phyloP scores from a whole-genome alignment of 1,140 invertebrate species.

The Anastatus disparis region DNA sequence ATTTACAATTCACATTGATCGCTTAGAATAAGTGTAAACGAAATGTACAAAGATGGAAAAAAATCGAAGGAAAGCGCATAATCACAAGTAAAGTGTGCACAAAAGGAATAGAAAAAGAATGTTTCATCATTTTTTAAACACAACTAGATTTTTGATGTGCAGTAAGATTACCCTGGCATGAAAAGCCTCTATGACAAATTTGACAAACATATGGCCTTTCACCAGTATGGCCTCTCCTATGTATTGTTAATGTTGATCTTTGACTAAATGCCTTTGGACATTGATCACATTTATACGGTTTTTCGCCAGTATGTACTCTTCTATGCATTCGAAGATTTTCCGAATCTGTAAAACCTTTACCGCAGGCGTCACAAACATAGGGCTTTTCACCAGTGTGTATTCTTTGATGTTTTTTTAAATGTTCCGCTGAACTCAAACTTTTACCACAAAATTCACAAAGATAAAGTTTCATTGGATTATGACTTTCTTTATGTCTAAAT shows the following conservation, averaged over 20 bases:
- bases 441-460: constrained; percentile 82
- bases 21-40: no score
- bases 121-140: constrained; percentile 48
- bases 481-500: constrained; percentile 71
- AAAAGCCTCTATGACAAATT: constrained; percentile 65
- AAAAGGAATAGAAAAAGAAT: neutral
- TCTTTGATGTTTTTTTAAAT: constrained; percentile 76
- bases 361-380: constrained; percentile 73
- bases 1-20: no score
- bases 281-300: constrained; percentile 69
- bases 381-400: constrained; percentile 81
- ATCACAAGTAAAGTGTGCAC: neutral
- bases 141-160: constrained; percentile 65
- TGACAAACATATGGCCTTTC: constrained; percentile 67
- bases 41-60: neutral
- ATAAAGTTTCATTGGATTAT: constrained; percentile 72
- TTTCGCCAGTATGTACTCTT: constrained; percentile 67
- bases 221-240: constrained; percentile 69
- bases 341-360: constrained; percentile 67
- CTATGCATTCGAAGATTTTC: constrained; percentile 66
- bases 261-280: constrained; percentile 66
- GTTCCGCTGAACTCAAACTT: constrained; percentile 76
- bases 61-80: neutral
- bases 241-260: constrained; percentile 65
- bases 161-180: constrained; percentile 65